Base-by-base conservation (phyloP, 2,888 invertebrate genomes). In the Heliconius hortense region DNA sequence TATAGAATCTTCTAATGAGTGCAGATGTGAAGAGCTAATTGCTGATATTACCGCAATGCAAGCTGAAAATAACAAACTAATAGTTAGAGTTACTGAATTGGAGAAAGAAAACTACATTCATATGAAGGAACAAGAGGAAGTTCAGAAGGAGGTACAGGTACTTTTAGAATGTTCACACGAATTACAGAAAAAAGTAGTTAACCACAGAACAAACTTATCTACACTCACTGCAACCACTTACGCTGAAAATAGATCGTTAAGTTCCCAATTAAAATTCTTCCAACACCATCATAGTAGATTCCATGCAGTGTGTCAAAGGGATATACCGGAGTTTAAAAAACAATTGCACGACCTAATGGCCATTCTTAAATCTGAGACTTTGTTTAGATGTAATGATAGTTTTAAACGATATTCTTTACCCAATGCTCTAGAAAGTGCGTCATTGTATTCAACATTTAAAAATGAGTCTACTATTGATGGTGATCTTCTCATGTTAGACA, bases 401-500 rank as follows among this genome's bases (percentile, higher is more conserved):
- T 85, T 87, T 21, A 91, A 92, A 82, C 85, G 89, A 81, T 90
- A 84, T 81, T 90, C 90, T 13, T 82, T 91, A 63, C 89, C 90
- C n/a, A 88, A 88, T 80, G 83, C 89, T 31, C 82, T 90, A 74
- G 90, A 90, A 66, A 87, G 84, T 63, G 89, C 86, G 78, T 83
- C 84, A 53, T 82, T 85, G 28, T 73, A 84, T 26, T 78, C 84
- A 48, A 86, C 83, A 79, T 85, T 87, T 48, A 91, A 87, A 84
- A 91, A 91, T 78, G 93, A 93, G 78, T 92, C 93, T 31, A 89
- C 87, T 18, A 84, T 92, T 75, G 93, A 93, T 79, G 88, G 89
- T 10, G 93, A 94, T 81, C 82, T 92, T 13, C 84, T 93, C 73
- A 93, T 94, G 93, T 82, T 94, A 76, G 93, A 94, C 76, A 92